These are phyloP conservation scores for Laodelphax striatellus DNA, from an alignment of 1,140 invertebrate species.

Conservation along the genomic window DNA sequence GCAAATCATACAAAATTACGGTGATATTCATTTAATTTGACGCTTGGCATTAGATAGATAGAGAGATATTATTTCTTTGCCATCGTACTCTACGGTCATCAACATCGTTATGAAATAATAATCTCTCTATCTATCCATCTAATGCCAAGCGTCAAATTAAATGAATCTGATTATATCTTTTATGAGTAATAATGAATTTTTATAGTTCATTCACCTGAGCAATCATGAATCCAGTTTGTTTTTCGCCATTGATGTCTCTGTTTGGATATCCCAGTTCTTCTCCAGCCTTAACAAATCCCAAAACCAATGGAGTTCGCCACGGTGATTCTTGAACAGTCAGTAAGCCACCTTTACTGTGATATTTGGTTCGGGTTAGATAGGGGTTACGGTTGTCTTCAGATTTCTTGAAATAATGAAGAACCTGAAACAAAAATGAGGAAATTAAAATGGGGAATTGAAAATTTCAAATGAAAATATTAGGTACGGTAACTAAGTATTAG, in stretches of 20 bases:
- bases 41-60: too few species aligned
- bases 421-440: conserved; percentile 24
- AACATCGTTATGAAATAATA: too few species aligned
- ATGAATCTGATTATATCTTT: too few species aligned
- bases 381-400: conserved; percentile 81
- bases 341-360: conserved; percentile 62
- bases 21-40: too few species aligned
- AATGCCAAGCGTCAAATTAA: too few species aligned
- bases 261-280: conserved; percentile 77
- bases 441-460: neutral
- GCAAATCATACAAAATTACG: too few species aligned
- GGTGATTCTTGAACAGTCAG: conserved; percentile 74
- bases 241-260: conserved; percentile 74
- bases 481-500: too few species aligned
- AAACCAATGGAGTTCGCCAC: conserved; percentile 66
- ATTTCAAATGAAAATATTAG: too few species aligned
- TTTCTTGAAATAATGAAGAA: conserved; percentile 80
- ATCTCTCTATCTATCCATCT: too few species aligned
- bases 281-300: conserved; percentile 76
- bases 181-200: neutral
- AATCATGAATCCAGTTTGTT: conserved; percentile 76
- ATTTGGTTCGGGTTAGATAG: conserved; percentile 51
- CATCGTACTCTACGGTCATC: too few species aligned
- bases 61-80: too few species aligned
- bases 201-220: conserved; percentile 41